Percentiles rank a stretch among this genome's conserved stretches.
Evolutionary conservation across 2,113 vertebrate species (phyloP).

Genomic region (Corythoichthys intestinalis): DNA sequence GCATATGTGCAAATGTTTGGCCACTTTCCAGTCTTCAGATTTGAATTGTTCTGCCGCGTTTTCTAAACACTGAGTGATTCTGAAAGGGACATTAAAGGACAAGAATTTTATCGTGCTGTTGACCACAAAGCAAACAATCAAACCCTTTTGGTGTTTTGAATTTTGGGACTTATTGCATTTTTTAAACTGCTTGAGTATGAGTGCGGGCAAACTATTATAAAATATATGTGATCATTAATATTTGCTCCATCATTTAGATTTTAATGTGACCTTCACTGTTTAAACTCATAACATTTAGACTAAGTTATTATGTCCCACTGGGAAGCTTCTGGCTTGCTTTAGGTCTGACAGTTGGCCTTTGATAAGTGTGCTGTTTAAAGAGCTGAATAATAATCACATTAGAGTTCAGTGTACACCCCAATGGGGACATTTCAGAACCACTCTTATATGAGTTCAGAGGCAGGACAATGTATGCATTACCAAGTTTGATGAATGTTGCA

Average conservation of each 20-base stretch:
- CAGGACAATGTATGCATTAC: not conserved
- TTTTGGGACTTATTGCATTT: not conserved
- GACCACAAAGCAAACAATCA: not conserved
- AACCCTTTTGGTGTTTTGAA: not conserved
- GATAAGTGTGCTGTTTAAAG: conserved; percentile 35
- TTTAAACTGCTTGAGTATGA: not conserved
- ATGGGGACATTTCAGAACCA: conserved; percentile 27
- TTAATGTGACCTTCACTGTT: conserved; percentile 49
- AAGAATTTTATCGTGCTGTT: not conserved
- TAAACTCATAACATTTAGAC: conserved; percentile 23
- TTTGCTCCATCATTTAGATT: conserved; percentile 17
- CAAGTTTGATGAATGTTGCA: not conserved
- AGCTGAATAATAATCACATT: conserved; percentile 41
- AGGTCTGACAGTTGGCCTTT: conserved; percentile 31
- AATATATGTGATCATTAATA: not conserved
- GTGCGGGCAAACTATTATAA: not conserved
- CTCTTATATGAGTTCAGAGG: conserved; percentile 8
- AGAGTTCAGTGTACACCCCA: conserved; percentile 31
- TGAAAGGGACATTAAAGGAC: not conserved
- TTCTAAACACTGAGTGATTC: not conserved
- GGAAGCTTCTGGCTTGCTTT: conserved; percentile 9
- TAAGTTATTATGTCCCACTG: conserved; percentile 33
- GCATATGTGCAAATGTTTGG: not conserved
- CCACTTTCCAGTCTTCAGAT: not conserved
- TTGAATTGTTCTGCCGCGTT: not conserved